Base-by-base conservation (phyloP, 2,113 vertebrate species). In the Rutilus rutilus region DNA sequence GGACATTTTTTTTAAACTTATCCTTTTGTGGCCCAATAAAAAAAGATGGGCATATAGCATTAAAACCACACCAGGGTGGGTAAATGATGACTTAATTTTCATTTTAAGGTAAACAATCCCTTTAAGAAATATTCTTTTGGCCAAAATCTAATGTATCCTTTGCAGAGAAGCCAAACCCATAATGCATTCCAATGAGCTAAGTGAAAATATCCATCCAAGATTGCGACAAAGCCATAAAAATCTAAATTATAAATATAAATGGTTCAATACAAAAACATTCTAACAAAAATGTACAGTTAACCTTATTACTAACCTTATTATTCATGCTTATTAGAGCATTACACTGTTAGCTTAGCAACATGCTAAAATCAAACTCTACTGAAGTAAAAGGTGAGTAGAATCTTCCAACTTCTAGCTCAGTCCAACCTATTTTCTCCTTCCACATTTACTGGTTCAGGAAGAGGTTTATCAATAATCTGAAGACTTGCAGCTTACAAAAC, bases 381-480 rank as follows among this genome's bases (percentile, higher is more conserved):
- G 25, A 62, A 62, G 59, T 62, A 25, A 62, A 62, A 19, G 67
- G 7, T 11, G 33, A 21, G 7, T 21, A 10, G 30, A 71, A 45
- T 75, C 71, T 7, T 74, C 71, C 12, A 23, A 47, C 23, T 75
- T 14, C 1, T 11, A 17, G 2, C 7, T 36, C 27, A 36, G 47
- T 33, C 17, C 52, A n/a, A 15, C 50, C 3, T 3, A 80, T 64
- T 64, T 27, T 39, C 36, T 45, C 36, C 11, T 45, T 60, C 59
- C 14, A 80, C 10, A 42, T 64, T 27, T 19, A 47, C 59, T 45
- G 59, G 17, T 67, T 59, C 67, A 73, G 67, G 81, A 89, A 89
- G 73, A 69, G 83, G 25, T 42, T 87, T 85, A 89, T 89, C 88
- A 87, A 87, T 89, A 85, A 87, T 73, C 81, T 73, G 52, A 83